Percentiles rank a stretch among this genome's conserved stretches.
Evolutionary conservation across 2,888 invertebrate species (phyloP).

Genomic region (Chorisops tibialis): DNA sequence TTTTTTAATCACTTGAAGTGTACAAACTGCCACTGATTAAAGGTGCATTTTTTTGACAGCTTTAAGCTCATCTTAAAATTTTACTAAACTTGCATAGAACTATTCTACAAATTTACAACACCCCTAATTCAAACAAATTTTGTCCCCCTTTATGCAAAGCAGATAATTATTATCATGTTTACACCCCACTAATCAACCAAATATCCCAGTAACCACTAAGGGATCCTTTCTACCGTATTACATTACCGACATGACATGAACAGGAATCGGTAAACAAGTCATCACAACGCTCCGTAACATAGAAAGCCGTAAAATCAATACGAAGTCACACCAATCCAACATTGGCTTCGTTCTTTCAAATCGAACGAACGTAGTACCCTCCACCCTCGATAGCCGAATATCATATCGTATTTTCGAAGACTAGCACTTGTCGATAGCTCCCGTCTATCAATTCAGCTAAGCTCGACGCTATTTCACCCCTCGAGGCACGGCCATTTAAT

Average conservation of each 20-base stretch:
- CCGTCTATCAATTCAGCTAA: conserved; percentile 1
- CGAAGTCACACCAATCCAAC: not conserved
- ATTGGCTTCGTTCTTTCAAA: not conserved
- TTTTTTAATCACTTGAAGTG: too few relatives aligned
- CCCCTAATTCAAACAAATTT: too few relatives aligned
- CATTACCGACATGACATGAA: conserved; percentile 24
- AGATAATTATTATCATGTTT: conserved; percentile 25
- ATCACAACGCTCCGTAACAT: conserved; percentile 11
- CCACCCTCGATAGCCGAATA: conserved; percentile 14
- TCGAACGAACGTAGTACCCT: not conserved
- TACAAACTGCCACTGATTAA: too few relatives aligned
- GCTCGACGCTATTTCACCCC: conserved; percentile 18
- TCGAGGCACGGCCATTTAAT: conserved; percentile 4
- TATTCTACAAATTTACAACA: too few relatives aligned
- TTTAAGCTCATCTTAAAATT: too few relatives aligned
- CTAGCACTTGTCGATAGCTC: not conserved
- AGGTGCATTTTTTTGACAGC: too few relatives aligned
- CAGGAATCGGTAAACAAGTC: conserved; percentile 24
- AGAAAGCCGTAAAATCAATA: conserved; percentile 12
- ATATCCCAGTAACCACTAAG: conserved; percentile 21
- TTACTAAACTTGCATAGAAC: too few relatives aligned
- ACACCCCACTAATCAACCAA: conserved; percentile 26
- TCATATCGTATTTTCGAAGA: conserved; percentile 21
- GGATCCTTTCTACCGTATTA: conserved; percentile 20
- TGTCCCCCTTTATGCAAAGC: conserved; percentile 13